Evolutionary conservation across 2,113 vertebrate species (phyloP).

Genomic region (Limnothrissa miodon): DNA sequence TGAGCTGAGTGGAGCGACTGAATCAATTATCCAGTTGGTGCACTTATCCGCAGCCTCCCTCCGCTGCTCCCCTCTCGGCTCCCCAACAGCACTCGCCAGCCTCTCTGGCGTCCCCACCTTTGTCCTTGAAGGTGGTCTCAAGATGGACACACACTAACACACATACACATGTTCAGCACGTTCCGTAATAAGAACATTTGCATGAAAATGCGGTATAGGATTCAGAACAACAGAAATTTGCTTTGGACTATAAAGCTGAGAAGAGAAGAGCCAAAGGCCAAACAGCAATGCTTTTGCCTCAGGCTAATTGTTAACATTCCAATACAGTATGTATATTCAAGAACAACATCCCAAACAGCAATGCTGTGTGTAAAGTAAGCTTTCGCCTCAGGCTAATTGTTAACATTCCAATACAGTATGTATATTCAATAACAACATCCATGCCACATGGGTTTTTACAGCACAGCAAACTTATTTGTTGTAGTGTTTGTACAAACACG

Average conservation of each 20-base stretch:
- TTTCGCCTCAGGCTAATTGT: too few species aligned
- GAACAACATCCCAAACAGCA: background rate
- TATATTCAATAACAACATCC: background rate
- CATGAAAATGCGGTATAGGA: background rate
- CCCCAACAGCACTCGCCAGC: background rate
- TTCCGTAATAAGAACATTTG: background rate
- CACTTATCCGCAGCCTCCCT: background rate
- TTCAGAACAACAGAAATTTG: background rate
- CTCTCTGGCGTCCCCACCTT: background rate
- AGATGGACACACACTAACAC: background rate
- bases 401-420: too few species aligned
- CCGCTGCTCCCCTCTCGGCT: background rate
- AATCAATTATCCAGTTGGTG: slow-evolving; percentile 15
- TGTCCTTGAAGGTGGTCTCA: background rate
- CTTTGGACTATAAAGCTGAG: background rate
- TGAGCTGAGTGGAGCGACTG: slow-evolving; percentile 9
- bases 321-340: too few species aligned
- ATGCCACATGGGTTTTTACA: background rate
- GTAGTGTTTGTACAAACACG: background rate
- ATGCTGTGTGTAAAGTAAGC: too few species aligned
- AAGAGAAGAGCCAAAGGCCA: background rate
- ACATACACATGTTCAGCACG: background rate
- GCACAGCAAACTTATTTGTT: background rate
- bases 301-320: too few species aligned
- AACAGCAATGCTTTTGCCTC: too few species aligned